A percentile compares a stretch with the other conserved stretches of the same genome.
Conservation (phyloP, 1,140 invertebrate species). For the Grapholita molesta region DNA sequence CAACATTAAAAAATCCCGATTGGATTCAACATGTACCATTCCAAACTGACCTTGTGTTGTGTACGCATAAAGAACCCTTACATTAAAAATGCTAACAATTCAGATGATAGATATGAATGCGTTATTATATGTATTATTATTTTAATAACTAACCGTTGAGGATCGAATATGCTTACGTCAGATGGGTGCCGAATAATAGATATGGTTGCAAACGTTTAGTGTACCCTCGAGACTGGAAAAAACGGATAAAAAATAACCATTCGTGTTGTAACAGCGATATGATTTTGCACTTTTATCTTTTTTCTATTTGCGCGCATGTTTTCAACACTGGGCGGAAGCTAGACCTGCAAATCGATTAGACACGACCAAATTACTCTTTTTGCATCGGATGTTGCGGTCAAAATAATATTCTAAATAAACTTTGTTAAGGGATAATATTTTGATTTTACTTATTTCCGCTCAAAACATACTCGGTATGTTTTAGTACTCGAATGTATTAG, state of each 20-base stretch:
- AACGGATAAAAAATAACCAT: constrained; percentile 75
- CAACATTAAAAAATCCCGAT: constrained; percentile 25
- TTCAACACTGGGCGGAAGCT: constrained; percentile 47
- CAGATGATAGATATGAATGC: constrained; percentile 74
- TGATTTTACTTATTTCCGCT: too few relatives aligned
- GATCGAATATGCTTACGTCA: constrained; percentile 68
- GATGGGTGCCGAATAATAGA: constrained; percentile 71
- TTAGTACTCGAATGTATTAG: too few relatives aligned
- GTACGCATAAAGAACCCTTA: constrained; percentile 15
- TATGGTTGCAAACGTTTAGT: constrained; percentile 70
- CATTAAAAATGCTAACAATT: constrained; percentile 70
- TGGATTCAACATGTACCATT: constrained; percentile 1
- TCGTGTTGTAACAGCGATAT: constrained; percentile 76
- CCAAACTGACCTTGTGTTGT: neutral
- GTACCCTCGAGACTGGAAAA: constrained; percentile 74
- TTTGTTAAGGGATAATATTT: neutral
- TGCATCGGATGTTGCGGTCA: constrained; percentile 18
- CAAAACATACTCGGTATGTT: too few relatives aligned
- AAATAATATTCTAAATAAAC: constrained; percentile 7
- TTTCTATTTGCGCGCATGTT: constrained; percentile 53
- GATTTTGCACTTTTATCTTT: constrained; percentile 74
- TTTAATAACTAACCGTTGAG: constrained; percentile 71
- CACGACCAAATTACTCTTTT: constrained; percentile 28
- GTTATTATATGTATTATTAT: constrained; percentile 76
- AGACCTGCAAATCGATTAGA: constrained; percentile 46